Percentiles rank a stretch among this genome's conserved stretches.
Conservation (phyloP, 2,888 invertebrate species). For the Tenthredo scrophulariae region DNA sequence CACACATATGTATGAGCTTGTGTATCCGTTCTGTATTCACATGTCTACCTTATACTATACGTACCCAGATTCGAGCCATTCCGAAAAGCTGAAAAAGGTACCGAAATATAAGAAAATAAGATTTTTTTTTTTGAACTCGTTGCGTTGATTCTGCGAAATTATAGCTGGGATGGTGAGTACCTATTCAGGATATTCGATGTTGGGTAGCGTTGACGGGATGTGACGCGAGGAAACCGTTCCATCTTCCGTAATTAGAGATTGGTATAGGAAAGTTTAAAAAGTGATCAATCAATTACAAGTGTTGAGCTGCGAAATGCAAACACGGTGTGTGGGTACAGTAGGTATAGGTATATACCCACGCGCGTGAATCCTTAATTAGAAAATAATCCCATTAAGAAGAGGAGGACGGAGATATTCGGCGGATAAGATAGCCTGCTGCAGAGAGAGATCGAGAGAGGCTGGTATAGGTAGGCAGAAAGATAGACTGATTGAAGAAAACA, state of each 20-base stretch:
- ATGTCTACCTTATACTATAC: background rate
- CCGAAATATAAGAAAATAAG: background rate
- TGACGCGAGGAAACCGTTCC: conserved; percentile 58
- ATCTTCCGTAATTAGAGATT: conserved; percentile 66
- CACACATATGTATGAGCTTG: background rate
- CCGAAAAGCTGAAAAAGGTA: background rate
- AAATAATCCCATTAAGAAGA: conserved; percentile 61
- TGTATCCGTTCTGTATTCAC: background rate
- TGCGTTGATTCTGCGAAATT: background rate
- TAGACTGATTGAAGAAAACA: conserved; percentile 68
- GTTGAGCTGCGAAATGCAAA: conserved; percentile 59
- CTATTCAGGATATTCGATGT: background rate
- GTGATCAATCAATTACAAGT: conserved; percentile 72
- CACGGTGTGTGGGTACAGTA: conserved; percentile 17
- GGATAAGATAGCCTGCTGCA: background rate
- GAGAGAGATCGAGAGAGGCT: conserved; percentile 55
- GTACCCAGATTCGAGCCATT: background rate
- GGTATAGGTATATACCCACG: background rate
- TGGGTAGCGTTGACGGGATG: conserved; percentile 15
- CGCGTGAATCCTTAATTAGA: conserved; percentile 71
- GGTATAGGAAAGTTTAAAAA: conserved; percentile 63
- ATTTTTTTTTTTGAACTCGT: background rate
- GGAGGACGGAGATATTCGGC: conserved; percentile 37
- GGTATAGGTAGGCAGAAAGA: conserved; percentile 53
- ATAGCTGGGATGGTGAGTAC: background rate